Percentiles rank a stretch among this genome's conserved stretches.
Conservation (phyloP, 92 coral and sea anemone genomes). For the Phenganax subtilis region DNA sequence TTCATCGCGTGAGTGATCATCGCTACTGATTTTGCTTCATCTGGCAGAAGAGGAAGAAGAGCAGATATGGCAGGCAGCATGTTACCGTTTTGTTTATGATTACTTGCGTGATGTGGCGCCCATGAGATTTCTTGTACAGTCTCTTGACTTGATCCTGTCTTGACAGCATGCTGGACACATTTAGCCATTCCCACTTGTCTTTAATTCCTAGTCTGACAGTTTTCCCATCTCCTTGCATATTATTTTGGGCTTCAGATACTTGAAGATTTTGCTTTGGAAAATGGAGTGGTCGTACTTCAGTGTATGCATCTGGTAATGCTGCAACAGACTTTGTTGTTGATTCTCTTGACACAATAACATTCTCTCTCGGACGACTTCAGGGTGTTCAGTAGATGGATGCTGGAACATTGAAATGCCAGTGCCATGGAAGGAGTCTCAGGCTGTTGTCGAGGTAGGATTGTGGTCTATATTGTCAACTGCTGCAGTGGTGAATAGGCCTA, state of each 20-base stretch:
- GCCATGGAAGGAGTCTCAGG: constrained; percentile 35
- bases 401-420: constrained; percentile 32
- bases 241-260: neutral
- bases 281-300: constrained; percentile 29
- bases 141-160: constrained; percentile 20
- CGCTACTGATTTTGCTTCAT: constrained; percentile 35
- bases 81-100: neutral
- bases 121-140: constrained; percentile 1
- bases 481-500: constrained; percentile 27
- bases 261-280: constrained; percentile 6
- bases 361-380: constrained; percentile 18
- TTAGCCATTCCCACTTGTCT: constrained; percentile 23
- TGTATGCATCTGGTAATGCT: constrained; percentile 35
- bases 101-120: constrained; percentile 33
- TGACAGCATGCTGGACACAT: neutral
- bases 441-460: constrained; percentile 18
- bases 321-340: constrained; percentile 39
- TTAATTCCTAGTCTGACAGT: constrained; percentile 23
- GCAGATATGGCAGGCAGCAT: constrained; percentile 25
- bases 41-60: constrained; percentile 36
- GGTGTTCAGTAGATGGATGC: constrained; percentile 23
- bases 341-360: neutral
- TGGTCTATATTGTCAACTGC: constrained; percentile 37
- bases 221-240: neutral
- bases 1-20: constrained; percentile 43